Percentiles rank a stretch among this genome's conserved stretches.
phyloP scores from a whole-genome alignment of 2,113 vertebrate species.

The Nycticryphes semicollaris region DNA sequence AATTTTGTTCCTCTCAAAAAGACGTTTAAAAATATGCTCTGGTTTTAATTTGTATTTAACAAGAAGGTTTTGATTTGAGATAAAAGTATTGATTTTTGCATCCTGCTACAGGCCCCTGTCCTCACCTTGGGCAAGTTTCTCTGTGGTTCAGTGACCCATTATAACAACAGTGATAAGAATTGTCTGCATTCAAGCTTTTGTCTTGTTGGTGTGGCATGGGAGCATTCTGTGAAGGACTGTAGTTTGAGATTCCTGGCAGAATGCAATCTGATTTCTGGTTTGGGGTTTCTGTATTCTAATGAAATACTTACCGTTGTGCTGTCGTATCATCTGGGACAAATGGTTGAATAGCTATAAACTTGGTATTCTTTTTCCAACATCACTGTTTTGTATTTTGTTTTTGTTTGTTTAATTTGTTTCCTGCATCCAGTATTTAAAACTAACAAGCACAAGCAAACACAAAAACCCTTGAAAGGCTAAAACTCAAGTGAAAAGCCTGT shows the following conservation, averaged over 20 bases:
- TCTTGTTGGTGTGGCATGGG: not conserved
- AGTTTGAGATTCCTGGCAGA: not conserved
- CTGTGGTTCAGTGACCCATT: not conserved
- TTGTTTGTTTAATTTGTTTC: not conserved
- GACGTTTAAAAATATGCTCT: not conserved
- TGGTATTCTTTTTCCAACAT: not conserved
- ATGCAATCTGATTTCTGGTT: not conserved
- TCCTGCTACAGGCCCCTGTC: not conserved
- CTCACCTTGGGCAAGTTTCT: not conserved
- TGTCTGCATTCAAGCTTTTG: not conserved
- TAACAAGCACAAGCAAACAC: not conserved
- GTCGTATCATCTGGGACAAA: not conserved
- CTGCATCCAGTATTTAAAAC: slow-evolving; percentile 22
- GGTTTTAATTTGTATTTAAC: not conserved
- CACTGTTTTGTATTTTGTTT: not conserved
- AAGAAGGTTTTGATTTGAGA: not conserved
- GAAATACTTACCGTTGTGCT: not conserved
- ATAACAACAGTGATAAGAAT: not conserved
- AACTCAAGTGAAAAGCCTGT: not conserved
- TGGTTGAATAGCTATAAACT: not conserved
- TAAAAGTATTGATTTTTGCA: not conserved
- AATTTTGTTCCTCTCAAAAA: not conserved
- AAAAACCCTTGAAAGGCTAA: not conserved
- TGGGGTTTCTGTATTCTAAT: not conserved
- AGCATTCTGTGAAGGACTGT: not conserved